phyloP scores from a whole-genome alignment of 2,888 invertebrate genomes.

The Leptinotarsa juncta region DNA sequence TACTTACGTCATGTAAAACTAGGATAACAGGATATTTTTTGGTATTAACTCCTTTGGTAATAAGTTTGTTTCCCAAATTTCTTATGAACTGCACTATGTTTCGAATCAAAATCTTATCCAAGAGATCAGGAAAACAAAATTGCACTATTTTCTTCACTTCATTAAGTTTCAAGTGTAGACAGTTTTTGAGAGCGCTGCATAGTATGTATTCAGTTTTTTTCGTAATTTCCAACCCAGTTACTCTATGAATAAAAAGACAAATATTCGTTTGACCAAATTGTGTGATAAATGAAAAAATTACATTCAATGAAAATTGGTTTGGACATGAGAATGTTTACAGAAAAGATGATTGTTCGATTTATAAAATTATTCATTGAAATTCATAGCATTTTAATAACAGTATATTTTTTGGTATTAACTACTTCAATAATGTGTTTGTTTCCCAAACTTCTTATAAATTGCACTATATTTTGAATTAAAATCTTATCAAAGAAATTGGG shows the following conservation, averaged over 20 bases:
- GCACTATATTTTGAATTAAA: slow-evolving; percentile 65
- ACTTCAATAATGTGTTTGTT: slow-evolving; percentile 64
- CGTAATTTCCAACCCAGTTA: slow-evolving; percentile 44
- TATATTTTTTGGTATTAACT: slow-evolving; percentile 67
- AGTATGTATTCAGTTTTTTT: slow-evolving; percentile 62
- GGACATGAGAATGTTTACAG: too few species aligned
- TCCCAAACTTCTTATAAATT: slow-evolving; percentile 63
- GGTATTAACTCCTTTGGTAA: slow-evolving; percentile 63
- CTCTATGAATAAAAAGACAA: slow-evolving; percentile 30
- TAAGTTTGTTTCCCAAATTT: slow-evolving; percentile 63
- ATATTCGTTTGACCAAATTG: too few species aligned
- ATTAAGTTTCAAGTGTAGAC: slow-evolving; percentile 58
- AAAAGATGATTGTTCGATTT: too few species aligned
- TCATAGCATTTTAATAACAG: slow-evolving; percentile 65
- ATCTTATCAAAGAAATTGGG: slow-evolving; percentile 61
- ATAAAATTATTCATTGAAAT: too few species aligned
- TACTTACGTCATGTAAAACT: slow-evolving; percentile 76
- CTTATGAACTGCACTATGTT: slow-evolving; percentile 64
- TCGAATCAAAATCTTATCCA: slow-evolving; percentile 65
- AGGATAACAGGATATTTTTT: slow-evolving; percentile 73
- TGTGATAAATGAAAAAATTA: too few species aligned
- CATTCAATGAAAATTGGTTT: too few species aligned
- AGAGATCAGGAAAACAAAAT: slow-evolving; percentile 58
- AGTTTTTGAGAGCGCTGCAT: slow-evolving; percentile 64
- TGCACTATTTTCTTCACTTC: slow-evolving; percentile 65